phyloP scores from a whole-genome alignment of 2,888 invertebrate genomes.

The Strigamia transsilvanica region DNA sequence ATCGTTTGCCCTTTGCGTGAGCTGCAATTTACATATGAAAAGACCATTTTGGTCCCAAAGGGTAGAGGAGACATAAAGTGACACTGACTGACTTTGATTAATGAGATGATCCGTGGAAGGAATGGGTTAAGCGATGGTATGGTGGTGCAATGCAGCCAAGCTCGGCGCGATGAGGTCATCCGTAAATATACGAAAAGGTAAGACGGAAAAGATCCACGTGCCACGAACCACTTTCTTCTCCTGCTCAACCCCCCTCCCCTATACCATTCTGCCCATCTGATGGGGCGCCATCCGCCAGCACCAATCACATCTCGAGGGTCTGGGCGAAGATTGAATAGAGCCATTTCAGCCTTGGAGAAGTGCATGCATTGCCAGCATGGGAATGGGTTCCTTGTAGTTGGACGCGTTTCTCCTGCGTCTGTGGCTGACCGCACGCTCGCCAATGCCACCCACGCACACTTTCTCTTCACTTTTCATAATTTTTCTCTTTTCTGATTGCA shows the following conservation, averaged over 20 bases:
- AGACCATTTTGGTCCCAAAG: constrained; percentile 21
- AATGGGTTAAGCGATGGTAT: constrained; percentile 13
- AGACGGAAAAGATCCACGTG: constrained; percentile 21
- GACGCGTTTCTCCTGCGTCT: constrained; percentile 16
- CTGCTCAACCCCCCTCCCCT: neutral
- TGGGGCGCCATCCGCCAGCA: constrained; percentile 26
- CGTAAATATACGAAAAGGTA: constrained; percentile 21
- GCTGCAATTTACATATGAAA: constrained; percentile 26
- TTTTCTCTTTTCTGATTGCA: neutral
- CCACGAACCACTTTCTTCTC: constrained; percentile 22
- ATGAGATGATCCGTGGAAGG: constrained; percentile 26
- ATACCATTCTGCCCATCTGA: constrained; percentile 23
- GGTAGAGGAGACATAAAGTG: constrained; percentile 15
- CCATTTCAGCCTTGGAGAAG: constrained; percentile 30
- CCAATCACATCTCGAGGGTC: constrained; percentile 30
- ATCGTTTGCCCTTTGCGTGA: constrained; percentile 26
- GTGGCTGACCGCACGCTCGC: constrained; percentile 21
- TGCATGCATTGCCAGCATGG: constrained; percentile 30
- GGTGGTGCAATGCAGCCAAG: constrained; percentile 21
- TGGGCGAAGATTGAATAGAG: constrained; percentile 30
- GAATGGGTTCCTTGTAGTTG: constrained; percentile 30
- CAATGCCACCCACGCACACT: constrained; percentile 29
- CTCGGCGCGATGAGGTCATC: neutral
- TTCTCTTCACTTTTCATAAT: constrained; percentile 13
- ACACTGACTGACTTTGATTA: constrained; percentile 26